Conservation (phyloP, 2,797 vertebrate species). For the Coccyzus lansbergi region DNA sequence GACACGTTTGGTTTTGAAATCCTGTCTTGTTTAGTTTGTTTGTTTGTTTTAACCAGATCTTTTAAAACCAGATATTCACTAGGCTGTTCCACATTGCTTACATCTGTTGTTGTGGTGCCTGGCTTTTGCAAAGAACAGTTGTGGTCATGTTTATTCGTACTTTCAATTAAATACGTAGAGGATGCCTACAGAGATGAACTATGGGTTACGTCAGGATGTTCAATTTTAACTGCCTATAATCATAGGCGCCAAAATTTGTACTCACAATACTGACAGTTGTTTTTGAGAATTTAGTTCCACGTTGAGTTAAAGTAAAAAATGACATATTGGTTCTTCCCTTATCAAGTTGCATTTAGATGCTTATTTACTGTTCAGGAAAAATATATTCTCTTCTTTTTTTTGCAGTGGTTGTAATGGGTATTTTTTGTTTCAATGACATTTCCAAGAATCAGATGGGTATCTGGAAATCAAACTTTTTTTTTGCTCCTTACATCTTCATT, state of each 20-base stretch:
- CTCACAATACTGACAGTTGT: background rate
- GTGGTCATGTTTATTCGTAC: background rate
- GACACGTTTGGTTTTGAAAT: background rate
- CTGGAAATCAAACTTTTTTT: slow-evolving; percentile 26
- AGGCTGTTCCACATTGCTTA: background rate
- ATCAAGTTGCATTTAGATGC: background rate
- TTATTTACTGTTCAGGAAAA: slow-evolving; percentile 15
- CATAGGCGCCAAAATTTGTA: background rate
- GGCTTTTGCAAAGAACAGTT: background rate
- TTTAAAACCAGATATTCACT: background rate
- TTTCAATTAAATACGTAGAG: background rate
- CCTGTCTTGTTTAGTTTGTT: background rate
- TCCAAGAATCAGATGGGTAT: slow-evolving; percentile 25
- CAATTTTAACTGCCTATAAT: background rate
- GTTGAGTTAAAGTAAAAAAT: background rate
- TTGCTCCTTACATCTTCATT: slow-evolving; percentile 33
- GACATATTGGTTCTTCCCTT: background rate
- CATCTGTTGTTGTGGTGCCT: background rate
- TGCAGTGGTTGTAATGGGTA: background rate
- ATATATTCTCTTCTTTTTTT: background rate
- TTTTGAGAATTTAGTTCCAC: background rate
- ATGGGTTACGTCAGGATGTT: background rate
- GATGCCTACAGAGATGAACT: background rate
- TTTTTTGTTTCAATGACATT: slow-evolving; percentile 4
- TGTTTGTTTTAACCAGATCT: background rate